Evolutionary conservation across 2,113 vertebrate species (phyloP), one percentile per base, ranked within the genome.

Genomic region (Paralichthys olivaceus): DNA sequence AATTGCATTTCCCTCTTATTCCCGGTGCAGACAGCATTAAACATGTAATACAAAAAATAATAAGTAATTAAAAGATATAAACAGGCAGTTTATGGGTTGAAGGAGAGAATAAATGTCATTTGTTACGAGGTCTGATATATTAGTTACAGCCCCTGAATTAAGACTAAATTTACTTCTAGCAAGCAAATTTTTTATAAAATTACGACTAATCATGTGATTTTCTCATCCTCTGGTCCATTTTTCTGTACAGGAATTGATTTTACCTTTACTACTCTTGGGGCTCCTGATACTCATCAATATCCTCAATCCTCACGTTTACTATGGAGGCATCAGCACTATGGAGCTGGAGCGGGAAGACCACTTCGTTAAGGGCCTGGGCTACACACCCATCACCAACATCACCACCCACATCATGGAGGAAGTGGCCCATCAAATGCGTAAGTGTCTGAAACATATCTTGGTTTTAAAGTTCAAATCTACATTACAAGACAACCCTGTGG

Each of bases 351-450:
- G 32, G 2, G 77, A 90, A 0, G 47, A 72, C 56, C 69, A 72
- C 47, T 51, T 79, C 34, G 22, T 93, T 62, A 93, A 90, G 51
- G 88, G 85, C 49, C 90, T 97, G 13, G 55, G 83, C 0, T 97
- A 93, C 93, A 95, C 95, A 0, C 95, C 95, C 0, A 91, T 90
- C 3, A 96, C 90, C 2, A 90, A 83, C 79, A 14, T 90, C 88
- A 95, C 96, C 76, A 94, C 47, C 68, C 77, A 45, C 43, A 95
- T 97, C 23, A 97, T 98, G 96, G 94, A 89, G 0, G 95, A 94
- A 79, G 95, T 96, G 81, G 94, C 94, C 12, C 88, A 84, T 1
- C 71, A 83, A 23, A 87, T 95, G 85, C 79, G 94, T 95, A 72
- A 90, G 94, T 89, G 15, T 8, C 58, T 55, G 7, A 57, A 2